A percentile compares a stretch with the other conserved stretches of the same genome.
Evolutionary conservation across 1,140 invertebrate genomes (phyloP).

Genomic region (Trypoxylus dichotomus): DNA sequence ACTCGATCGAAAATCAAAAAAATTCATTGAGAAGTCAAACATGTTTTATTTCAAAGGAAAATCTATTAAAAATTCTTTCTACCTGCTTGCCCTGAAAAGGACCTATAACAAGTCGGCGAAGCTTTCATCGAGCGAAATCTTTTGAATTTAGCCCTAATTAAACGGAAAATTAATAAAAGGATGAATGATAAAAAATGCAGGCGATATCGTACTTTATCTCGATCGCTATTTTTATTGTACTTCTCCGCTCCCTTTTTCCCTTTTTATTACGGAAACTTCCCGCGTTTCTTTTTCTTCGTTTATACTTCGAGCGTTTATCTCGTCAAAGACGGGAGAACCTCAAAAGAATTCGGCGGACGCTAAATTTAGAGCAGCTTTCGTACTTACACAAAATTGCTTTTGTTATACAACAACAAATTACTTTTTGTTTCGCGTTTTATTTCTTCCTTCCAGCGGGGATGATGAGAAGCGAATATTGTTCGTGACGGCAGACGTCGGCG

Average conservation of each 20-base stretch:
- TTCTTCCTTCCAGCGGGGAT: neutral
- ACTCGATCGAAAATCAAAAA: neutral
- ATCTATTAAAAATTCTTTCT: conserved; percentile 12
- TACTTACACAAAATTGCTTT: conserved; percentile 9
- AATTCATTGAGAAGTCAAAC: neutral
- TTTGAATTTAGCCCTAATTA: neutral
- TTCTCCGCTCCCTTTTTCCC: neutral
- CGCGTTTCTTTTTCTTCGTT: neutral
- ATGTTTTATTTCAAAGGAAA: neutral
- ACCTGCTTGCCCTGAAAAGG: neutral
- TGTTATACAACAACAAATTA: conserved; percentile 20
- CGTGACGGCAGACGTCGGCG: neutral
- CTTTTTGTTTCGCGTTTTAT: conserved; percentile 20
- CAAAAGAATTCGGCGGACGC: neutral
- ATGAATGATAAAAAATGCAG: conserved; percentile 1
- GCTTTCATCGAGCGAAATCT: neutral
- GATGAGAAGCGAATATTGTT: conserved; percentile 13
- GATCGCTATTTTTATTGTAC: neutral
- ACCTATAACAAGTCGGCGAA: neutral
- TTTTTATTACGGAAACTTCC: conserved; percentile 11
- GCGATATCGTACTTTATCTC: neutral
- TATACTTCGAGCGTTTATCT: neutral
- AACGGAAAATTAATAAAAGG: conserved; percentile 21
- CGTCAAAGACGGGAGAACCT: neutral
- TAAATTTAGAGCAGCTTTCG: conserved; percentile 9